phyloP scores from a whole-genome alignment of 2,888 invertebrate genomes.

The Lasiommata megera region DNA sequence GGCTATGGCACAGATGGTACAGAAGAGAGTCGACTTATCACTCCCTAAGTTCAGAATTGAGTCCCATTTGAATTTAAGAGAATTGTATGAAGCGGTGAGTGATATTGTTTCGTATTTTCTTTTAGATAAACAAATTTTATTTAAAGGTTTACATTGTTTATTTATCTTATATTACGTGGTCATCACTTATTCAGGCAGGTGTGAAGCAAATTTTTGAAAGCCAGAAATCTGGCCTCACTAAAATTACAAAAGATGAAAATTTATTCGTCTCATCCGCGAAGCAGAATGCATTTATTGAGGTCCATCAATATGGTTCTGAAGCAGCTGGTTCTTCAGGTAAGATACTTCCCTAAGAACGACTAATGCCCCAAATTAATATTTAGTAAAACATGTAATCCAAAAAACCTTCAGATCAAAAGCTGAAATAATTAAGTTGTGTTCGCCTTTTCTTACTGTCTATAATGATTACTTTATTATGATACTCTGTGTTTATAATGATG shows the following conservation, averaged over 20 bases:
- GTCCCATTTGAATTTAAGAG: slow-evolving; percentile 38
- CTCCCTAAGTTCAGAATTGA: slow-evolving; percentile 84
- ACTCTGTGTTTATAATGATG: too few relatives aligned
- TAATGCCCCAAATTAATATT: too few relatives aligned
- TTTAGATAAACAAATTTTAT: too few relatives aligned
- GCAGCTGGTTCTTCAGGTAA: slow-evolving; percentile 88
- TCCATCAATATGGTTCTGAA: slow-evolving; percentile 90
- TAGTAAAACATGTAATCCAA: too few relatives aligned
- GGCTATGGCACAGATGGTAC: slow-evolving; percentile 75
- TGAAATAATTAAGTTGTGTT: too few relatives aligned
- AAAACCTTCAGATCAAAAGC: too few relatives aligned
- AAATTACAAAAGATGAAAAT: slow-evolving; percentile 64
- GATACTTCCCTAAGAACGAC: slow-evolving; percentile 28
- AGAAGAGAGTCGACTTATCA: slow-evolving; percentile 71
- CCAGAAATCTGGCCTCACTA: slow-evolving; percentile 73
- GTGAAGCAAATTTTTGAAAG: slow-evolving; percentile 80
- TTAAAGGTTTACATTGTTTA: too few relatives aligned
- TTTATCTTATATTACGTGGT: neutral
- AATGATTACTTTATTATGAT: too few relatives aligned
- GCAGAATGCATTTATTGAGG: slow-evolving; percentile 90
- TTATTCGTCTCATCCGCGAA: slow-evolving; percentile 83
- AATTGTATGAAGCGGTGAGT: slow-evolving; percentile 44
- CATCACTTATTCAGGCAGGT: slow-evolving; percentile 80
- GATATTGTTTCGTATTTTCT: neutral
- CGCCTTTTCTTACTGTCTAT: too few relatives aligned